Base-by-base conservation (phyloP, 2,113 vertebrate genomes). In the Neoarius graeffei region DNA sequence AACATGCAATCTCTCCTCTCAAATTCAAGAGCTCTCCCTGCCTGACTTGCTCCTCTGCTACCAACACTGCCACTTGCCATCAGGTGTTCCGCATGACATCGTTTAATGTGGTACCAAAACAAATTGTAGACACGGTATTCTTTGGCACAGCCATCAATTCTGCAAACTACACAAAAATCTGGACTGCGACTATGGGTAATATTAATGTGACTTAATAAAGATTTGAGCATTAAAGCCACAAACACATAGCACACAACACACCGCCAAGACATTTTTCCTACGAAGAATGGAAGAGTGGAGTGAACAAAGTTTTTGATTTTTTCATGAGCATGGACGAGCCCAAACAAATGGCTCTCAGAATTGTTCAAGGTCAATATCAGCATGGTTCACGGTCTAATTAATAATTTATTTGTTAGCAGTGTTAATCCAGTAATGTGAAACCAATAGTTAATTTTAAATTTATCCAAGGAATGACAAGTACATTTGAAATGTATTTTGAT, bases 61-160 rank as follows among this genome's bases (percentile, higher is more conserved):
- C 7, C 27, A 0, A 67, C 11, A n/a, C 66, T n/a, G 66, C 27
- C 66, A 42, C 2, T 42, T 42, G 35, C 35, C 35, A 42, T 42
- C 27, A 67, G 66, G 27, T 67, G 27, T 27, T 67, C n/a, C 27
- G 66, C 27, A 10, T 67, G 25, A 27, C n/a, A 14, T 27, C n/a
- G n/a, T 67, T n/a, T 67, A 5, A 27, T 1, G n/a, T 67, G 89
- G 50, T 85, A 86, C 84, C 67, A 87, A 86, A 90, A 74, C 25
- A 27, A 90, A 66, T 86, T 88, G 81, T 87, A 90, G 27, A 88
- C 85, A 57, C 60, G 20, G 15, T 87, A 85, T 48, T 88, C 89
- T 84, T 90, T 86, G 17, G 62, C 56, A 30, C 87, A 88, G 3
- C 89, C 87, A 90, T 90, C 89, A 42, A 86, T 90, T 60, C 87